Base-by-base conservation (phyloP, 2,797 vertebrate species). In the Ctenopoma multispine region DNA sequence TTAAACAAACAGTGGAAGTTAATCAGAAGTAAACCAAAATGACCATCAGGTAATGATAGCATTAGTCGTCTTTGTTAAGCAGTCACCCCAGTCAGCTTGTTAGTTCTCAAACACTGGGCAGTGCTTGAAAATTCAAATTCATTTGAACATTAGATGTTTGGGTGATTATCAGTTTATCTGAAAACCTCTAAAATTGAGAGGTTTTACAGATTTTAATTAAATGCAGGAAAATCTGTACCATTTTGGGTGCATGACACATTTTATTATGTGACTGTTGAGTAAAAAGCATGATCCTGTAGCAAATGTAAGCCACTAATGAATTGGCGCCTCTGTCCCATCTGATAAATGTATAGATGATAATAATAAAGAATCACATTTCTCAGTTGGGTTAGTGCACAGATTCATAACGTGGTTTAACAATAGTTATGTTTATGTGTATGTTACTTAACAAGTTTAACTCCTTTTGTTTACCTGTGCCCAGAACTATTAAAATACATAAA, bases 361-460 rank as follows among this genome's bases (percentile, higher is more conserved):
- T 4, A 3, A 20, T 40, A 14, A 15, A 5, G 17, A 67, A 36
- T 49, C 9, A 23, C 63, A 41, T 71, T 77, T 70, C 40, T 81
- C 74, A 74, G 87, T 85, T 80, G 88, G 89, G 76, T 68, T 60
- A 55, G 72, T 71, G 69, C 77, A 58, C 77, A 38, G 73, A 21
- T 81, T 89, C 76, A 79, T 80, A 47, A 72, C 82, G 75, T 86
- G 80, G 71, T 81, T 79, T 24, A 63, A 75, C 49, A 29, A 77
- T 82, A 86, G 83, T 90, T 92, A 90, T 89, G 85, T 91, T 87
- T 89, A 84, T 91, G 81, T 92, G 89, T 89, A 86, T 93, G 69
- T 58, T 9, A 12, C 20, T 21, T 20, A 47, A 58, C 15, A 29
- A n/a, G 44, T 61, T 67, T 51, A 53, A 36, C 4, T 23, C 5